Percentiles rank a stretch among this genome's conserved stretches.
These are phyloP conservation scores for Tiliacea aurago DNA, from an alignment of 2,888 invertebrate genomes.

Conservation along the genomic window DNA sequence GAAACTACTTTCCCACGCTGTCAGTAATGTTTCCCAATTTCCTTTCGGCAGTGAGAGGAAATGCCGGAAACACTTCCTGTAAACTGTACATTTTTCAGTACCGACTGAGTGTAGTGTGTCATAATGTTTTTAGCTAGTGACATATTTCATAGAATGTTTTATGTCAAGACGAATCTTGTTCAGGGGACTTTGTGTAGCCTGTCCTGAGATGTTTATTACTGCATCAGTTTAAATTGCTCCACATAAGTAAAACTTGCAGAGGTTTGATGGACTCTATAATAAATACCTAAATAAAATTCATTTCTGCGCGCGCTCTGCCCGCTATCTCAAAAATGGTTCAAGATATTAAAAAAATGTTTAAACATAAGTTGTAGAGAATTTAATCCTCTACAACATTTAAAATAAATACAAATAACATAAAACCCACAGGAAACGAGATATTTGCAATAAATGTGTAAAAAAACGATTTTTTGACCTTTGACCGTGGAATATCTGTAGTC, in stretches of 20 bases:
- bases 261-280: background rate
- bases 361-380: too few relatives aligned
- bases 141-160: conserved; percentile 17
- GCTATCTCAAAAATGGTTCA: too few relatives aligned
- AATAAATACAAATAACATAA: too few relatives aligned
- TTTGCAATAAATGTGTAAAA: too few relatives aligned
- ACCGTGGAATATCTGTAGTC: too few relatives aligned
- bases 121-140: conserved; percentile 1
- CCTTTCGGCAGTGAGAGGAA: background rate
- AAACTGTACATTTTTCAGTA: conserved; percentile 26
- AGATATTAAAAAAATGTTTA: too few relatives aligned
- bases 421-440: too few relatives aligned
- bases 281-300: too few relatives aligned
- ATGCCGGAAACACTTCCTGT: conserved; percentile 4
- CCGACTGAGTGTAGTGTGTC: background rate
- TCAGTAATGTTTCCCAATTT: conserved; percentile 40
- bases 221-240: background rate
- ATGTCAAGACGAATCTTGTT: conserved; percentile 1
- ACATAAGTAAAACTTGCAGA: background rate
- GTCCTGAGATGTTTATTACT: background rate
- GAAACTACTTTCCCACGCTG: conserved; percentile 13
- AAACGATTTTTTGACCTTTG: too few relatives aligned
- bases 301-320: too few relatives aligned
- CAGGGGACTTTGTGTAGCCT: background rate
- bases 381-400: too few relatives aligned